phyloP scores from a whole-genome alignment of 2,888 invertebrate species.

The Drosophila picticornis region DNA sequence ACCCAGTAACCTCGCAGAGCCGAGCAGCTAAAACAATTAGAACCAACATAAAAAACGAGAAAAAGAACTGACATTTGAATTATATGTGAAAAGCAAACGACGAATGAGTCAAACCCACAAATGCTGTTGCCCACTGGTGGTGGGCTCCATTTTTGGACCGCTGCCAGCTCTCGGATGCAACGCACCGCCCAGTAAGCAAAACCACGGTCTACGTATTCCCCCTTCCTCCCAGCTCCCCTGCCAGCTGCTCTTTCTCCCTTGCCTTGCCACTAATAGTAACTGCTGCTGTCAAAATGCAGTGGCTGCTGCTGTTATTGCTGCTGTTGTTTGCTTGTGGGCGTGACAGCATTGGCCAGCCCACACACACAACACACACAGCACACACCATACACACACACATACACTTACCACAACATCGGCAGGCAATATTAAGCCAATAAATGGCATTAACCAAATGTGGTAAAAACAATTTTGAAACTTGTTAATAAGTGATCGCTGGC shows the following conservation, averaged over 20 bases:
- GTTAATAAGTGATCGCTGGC: conserved; percentile 70
- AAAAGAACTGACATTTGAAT: conserved; percentile 64
- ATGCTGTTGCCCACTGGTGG: conserved; percentile 22
- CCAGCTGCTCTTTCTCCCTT: conserved; percentile 7
- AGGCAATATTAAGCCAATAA: conserved; percentile 67
- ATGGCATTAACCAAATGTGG: conserved; percentile 81
- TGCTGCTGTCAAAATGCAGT: conserved; percentile 61
- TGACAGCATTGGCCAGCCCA: conserved; percentile 47
- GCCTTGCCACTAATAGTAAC: conserved; percentile 20
- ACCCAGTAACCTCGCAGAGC: conserved; percentile 66
- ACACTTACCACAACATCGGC: conserved; percentile 54
- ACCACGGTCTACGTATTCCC: background rate
- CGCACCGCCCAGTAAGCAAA: conserved; percentile 40
- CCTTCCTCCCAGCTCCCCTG: background rate
- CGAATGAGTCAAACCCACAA: conserved; percentile 46
- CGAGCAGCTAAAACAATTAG: conserved; percentile 68
- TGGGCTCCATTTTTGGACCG: conserved; percentile 55
- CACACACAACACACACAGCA: conserved; percentile 41
- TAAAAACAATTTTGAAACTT: conserved; percentile 78
- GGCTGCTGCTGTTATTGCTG: conserved; percentile 20
- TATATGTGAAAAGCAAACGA: conserved; percentile 44
- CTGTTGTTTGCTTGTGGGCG: conserved; percentile 43
- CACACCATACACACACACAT: conserved; percentile 37
- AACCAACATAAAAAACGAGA: conserved; percentile 50
- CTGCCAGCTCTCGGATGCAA: conserved; percentile 65